Evolutionary conservation across 2,888 invertebrate genomes (phyloP), one percentile per base, ranked within the genome.

Genomic region (Torymus tubicola): DNA sequence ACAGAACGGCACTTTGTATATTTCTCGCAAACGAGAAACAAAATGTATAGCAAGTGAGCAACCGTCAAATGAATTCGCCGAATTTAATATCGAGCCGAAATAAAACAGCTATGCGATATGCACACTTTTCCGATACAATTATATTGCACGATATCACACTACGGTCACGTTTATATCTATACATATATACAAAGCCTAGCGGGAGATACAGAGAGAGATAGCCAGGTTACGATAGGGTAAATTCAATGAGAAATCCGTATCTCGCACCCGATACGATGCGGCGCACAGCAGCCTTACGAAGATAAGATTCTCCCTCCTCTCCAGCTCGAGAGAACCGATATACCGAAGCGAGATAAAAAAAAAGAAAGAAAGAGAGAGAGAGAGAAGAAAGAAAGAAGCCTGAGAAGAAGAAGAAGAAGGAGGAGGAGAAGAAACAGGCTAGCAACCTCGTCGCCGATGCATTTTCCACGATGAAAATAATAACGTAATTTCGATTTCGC

Each of bases 401-500:
- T 18, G 3, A 65, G 18, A 52, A 63, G 52, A 52, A 60, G 71
- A 12, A 18, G 71, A 1, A 65, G 18, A 52, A 63, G 52, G 24
- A 60, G 71, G 2, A 18, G 71, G 31, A 2, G 4, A 16, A 21
- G 21, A 21, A 21, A 21, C 21, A 21, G 21, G 21, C 21, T 12
- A 18, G 71, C 13, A 4, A 16, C 50, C 13, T 60, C 55, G 31
- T 65, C 18, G 50, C 3, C 58, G 65, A 13, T n/a, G 61, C 50
- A 75, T 60, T 67, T 67, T 75, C 60, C 24, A 18, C 60, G 67
- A 16, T 57, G 64, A 73, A 52, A 53, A 77, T 77, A 70, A 64
- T 69, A 77, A 64, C 64, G 69, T 69, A 76, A 76, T 77, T 77
- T 77, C 70, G 55, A 69, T 77, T 70, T 55, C 42, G 31, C 70